phyloP scores from a whole-genome alignment of 2,888 invertebrate species.

The Hyppa rectilinea region DNA sequence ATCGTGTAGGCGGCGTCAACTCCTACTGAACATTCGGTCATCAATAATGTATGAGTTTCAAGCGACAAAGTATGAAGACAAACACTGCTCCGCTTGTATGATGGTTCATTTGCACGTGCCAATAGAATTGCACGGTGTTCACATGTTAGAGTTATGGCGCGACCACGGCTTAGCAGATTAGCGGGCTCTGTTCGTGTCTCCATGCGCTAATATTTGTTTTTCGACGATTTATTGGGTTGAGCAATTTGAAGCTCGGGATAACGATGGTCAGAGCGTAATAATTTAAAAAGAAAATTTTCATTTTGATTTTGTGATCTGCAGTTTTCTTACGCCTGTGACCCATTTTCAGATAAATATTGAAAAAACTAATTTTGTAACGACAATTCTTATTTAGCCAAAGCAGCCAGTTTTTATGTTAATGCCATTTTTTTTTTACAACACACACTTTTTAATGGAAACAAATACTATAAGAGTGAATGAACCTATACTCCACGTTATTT shows the following conservation, averaged over 20 bases:
- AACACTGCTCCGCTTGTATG: slow-evolving; percentile 78
- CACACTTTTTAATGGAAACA: too few relatives aligned
- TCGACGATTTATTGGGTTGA: slow-evolving; percentile 14
- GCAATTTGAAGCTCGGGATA: background rate
- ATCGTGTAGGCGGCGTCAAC: slow-evolving; percentile 73
- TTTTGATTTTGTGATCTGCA: background rate
- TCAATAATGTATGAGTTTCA: slow-evolving; percentile 88
- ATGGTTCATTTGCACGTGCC: slow-evolving; percentile 83
- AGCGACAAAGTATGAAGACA: slow-evolving; percentile 86
- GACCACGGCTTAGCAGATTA: slow-evolving; percentile 65
- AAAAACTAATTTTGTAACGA: too few relatives aligned
- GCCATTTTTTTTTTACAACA: too few relatives aligned
- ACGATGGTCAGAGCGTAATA: too few relatives aligned
- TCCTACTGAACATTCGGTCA: slow-evolving; percentile 75
- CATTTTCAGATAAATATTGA: background rate
- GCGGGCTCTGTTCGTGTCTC: slow-evolving; percentile 29
- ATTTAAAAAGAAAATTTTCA: background rate
- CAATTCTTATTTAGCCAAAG: too few relatives aligned
- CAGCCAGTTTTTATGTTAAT: too few relatives aligned
- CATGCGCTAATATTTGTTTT: slow-evolving; percentile 35
- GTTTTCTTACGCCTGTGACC: background rate
- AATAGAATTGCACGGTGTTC: slow-evolving; percentile 79
- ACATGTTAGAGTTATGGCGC: slow-evolving; percentile 69
- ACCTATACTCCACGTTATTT: too few relatives aligned
- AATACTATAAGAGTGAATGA: too few relatives aligned